These are phyloP conservation scores for Dipodomys stephensi DNA, from an alignment of 2,113 vertebrate genomes.

Conservation along the genomic window DNA sequence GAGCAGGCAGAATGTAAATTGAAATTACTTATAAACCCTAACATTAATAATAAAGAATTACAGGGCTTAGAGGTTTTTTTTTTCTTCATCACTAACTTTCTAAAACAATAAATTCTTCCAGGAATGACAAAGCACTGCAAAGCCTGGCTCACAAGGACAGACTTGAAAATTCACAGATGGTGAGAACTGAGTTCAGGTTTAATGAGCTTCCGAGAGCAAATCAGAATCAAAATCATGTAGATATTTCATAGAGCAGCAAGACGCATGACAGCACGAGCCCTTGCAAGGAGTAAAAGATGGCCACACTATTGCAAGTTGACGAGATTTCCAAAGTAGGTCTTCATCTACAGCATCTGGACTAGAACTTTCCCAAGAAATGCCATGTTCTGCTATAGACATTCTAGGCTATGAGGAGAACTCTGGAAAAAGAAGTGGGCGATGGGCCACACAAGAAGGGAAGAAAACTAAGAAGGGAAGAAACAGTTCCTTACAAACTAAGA, in stretches of 20 bases:
- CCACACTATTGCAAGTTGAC: background rate
- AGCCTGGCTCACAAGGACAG: background rate
- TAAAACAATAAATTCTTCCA: background rate
- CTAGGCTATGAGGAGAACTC: background rate
- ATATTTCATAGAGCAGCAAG: background rate
- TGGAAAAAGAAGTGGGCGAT: background rate
- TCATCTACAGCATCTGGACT: background rate
- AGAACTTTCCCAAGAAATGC: conserved; percentile 13
- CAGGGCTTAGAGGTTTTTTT: background rate
- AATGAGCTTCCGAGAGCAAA: background rate
- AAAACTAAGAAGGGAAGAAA: background rate
- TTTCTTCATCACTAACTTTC: background rate
- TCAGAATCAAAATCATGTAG: background rate
- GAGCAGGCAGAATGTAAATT: background rate
- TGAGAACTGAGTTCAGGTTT: background rate
- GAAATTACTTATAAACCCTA: background rate
- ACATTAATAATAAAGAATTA: background rate
- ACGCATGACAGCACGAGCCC: background rate
- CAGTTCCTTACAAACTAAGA: conserved; percentile 39
- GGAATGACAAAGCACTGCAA: background rate
- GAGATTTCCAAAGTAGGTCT: background rate
- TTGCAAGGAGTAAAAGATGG: background rate
- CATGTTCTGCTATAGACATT: background rate
- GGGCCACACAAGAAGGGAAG: background rate
- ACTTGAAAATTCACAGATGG: background rate